These are phyloP conservation scores for Phodopus roborovskii DNA, from an alignment of 2,113 vertebrate genomes.

Conservation along the genomic window DNA sequence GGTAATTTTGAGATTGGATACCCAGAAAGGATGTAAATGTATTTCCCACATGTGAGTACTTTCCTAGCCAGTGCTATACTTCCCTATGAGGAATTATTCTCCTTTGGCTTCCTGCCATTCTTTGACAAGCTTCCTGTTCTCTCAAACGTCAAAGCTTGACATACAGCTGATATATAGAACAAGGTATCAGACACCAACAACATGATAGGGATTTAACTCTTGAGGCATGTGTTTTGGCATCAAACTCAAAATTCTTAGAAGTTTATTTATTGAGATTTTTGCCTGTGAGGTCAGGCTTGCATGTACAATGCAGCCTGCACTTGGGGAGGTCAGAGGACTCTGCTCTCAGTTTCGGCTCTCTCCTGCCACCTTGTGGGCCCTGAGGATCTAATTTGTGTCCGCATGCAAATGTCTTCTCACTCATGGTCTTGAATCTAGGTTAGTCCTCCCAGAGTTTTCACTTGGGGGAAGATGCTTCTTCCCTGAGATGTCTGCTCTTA, in stretches of 20 bases:
- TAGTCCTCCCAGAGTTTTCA: too few relatives aligned
- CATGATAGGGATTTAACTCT: background rate
- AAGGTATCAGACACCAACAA: background rate
- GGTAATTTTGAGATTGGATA: background rate
- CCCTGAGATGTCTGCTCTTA: background rate
- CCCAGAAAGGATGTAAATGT: background rate
- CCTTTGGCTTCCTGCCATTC: background rate
- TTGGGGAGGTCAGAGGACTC: background rate
- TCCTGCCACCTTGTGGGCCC: background rate
- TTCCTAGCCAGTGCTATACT: background rate
- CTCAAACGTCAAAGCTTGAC: background rate
- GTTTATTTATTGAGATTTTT: background rate
- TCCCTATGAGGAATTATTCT: background rate
- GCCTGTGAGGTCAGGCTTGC: background rate
- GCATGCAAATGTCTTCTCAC: background rate
- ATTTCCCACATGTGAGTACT: background rate
- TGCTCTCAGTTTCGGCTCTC: too few relatives aligned
- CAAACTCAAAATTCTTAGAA: background rate
- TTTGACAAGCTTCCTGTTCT: background rate
- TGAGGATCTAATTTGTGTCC: background rate
- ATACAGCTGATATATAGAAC: background rate
- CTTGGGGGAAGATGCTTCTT: background rate
- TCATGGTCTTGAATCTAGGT: background rate
- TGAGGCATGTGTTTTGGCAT: background rate
- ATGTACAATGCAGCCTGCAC: background rate